phyloP scores from a whole-genome alignment of 2,888 invertebrate genomes.

The Blera fallax region DNA sequence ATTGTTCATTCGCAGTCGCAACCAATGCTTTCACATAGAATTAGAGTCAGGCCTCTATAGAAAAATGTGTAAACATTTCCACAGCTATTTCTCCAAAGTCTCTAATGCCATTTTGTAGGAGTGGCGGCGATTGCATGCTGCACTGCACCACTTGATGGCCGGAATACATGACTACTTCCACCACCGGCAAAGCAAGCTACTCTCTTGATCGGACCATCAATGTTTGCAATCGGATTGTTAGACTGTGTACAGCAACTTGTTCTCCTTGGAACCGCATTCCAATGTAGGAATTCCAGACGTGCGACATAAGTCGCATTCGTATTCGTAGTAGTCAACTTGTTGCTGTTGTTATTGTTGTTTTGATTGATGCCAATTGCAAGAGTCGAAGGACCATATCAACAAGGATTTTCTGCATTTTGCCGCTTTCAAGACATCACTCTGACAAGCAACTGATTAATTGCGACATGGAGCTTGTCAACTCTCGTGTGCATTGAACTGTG shows the following conservation, averaged over 20 bases:
- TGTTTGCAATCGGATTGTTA: slow-evolving; percentile 55
- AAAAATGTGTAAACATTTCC: slow-evolving; percentile 13
- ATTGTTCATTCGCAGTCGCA: background rate
- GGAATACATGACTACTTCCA: slow-evolving; percentile 46
- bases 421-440: background rate
- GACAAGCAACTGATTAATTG: slow-evolving; percentile 65
- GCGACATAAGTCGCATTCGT: slow-evolving; percentile 59
- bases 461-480: slow-evolving; percentile 54
- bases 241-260: slow-evolving; percentile 48
- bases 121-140: slow-evolving; percentile 50
- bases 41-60: slow-evolving; percentile 10
- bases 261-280: slow-evolving; percentile 69
- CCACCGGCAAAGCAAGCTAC: background rate
- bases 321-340: slow-evolving; percentile 47
- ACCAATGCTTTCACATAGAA: background rate
- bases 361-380: slow-evolving; percentile 59
- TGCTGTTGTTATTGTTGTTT: slow-evolving; percentile 48
- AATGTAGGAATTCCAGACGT: slow-evolving; percentile 55
- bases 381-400: slow-evolving; percentile 36
- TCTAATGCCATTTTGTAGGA: slow-evolving; percentile 64
- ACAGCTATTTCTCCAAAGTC: slow-evolving; percentile 19
- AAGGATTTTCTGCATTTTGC: slow-evolving; percentile 24
- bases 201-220: slow-evolving; percentile 44
- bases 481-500: slow-evolving; percentile 38
- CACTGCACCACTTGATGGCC: slow-evolving; percentile 60